Base-by-base conservation (phyloP, 2,888 invertebrate genomes). In the Leptopilina syphax region DNA sequence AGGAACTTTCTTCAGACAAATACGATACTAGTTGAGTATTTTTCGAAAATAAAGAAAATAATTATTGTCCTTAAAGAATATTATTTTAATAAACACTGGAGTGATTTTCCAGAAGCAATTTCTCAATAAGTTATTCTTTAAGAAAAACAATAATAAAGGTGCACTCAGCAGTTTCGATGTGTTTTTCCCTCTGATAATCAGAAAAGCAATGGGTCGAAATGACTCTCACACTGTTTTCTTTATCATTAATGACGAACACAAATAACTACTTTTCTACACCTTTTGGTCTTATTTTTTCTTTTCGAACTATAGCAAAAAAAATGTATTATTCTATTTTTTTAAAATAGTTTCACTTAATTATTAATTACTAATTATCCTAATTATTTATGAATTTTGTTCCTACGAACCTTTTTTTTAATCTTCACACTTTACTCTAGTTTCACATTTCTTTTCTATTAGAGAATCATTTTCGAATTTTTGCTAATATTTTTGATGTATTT, bases 121-220 rank as follows among this genome's bases (percentile, higher is more conserved):
- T 27, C 13, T 54, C 34, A 54, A 73, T 50, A 73, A 73, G 13
- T 70, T 70, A 13, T 54, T 54, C 12, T 12, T 54, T 57, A 9
- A 73, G n/a, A 4, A 73, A 73, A 73, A 73, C 70, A 73, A 73
- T 73, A 73, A 73, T 57, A 73, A 57, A 70, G 70, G 70, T 70
- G 70, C 70, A 70, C 54, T 65, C 70, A 70, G 70, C 70, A 73
- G 27, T 34, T 34, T 34, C 34, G 34, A 34, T 34, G 34, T 34
- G 34, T 34, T 34, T 73, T 57, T 73, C 54, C 73, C 57, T 34
- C 73, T 73, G 73, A 73, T 73, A 73, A 73, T 54, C 54, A 73
- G 54, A 57, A 73, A 60, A 73, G 27, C 73, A 54, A 57, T 73
- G 73, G 73, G 54, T 73, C 73, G 57, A 73, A 73, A 73, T 27